These are phyloP conservation scores for Erethizon dorsatum DNA, from an alignment of 2,797 vertebrate genomes.

Conservation along the genomic window DNA sequence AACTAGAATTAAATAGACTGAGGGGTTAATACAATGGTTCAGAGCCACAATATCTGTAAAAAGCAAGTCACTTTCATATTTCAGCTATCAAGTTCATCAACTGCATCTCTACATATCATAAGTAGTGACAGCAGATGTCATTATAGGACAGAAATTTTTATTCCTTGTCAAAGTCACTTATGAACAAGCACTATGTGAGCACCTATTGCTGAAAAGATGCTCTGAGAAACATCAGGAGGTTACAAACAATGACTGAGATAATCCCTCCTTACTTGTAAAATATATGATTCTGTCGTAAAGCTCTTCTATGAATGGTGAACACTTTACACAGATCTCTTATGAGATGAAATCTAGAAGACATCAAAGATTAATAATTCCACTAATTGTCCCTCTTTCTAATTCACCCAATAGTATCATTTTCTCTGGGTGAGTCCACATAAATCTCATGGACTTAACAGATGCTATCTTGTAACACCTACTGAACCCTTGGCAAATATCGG, in stretches of 20 bases:
- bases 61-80: neutral
- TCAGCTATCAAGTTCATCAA: neutral
- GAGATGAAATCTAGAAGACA: neutral
- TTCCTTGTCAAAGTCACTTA: neutral
- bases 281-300: neutral
- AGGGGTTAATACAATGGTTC: neutral
- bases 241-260: neutral
- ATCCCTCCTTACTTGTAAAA: neutral
- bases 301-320: neutral
- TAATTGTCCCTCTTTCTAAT: neutral
- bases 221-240: neutral
- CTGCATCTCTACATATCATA: neutral
- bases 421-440: neutral
- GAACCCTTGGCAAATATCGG: neutral
- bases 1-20: neutral
- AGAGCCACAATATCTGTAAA: neutral
- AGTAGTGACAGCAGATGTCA: constrained; percentile 74
- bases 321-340: neutral
- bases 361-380: neutral
- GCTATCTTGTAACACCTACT: neutral
- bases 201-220: neutral
- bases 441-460: neutral
- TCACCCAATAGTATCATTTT: neutral
- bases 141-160: constrained; percentile 47
- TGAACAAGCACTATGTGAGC: neutral